phyloP scores from a whole-genome alignment of 2,888 invertebrate species.

The Chouioia cunea region DNA sequence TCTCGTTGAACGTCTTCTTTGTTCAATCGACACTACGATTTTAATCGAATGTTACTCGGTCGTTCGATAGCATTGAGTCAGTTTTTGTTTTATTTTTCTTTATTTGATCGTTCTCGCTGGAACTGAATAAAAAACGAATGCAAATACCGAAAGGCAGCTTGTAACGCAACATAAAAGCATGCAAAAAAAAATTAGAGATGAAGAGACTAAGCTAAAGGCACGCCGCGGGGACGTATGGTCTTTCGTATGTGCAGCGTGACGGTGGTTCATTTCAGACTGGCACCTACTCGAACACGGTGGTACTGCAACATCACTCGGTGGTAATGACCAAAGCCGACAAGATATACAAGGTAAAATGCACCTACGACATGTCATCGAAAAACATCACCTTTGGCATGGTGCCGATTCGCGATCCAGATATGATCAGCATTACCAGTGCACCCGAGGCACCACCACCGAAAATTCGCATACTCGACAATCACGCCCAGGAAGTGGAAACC shows the following conservation, averaged over 20 bases:
- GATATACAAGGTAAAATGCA: conserved; percentile 96
- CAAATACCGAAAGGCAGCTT: not conserved
- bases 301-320: conserved; percentile 93
- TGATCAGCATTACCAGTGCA: conserved; percentile 95
- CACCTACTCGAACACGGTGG: conserved; percentile 93
- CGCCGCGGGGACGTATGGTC: conserved; percentile 27
- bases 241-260: conserved; percentile 60
- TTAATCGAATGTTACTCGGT: no score
- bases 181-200: no score
- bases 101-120: not conserved
- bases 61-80: no score
- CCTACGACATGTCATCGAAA: conserved; percentile 96
- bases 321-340: conserved; percentile 97
- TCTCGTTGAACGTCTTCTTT: no score
- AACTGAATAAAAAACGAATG: no score
- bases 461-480: conserved; percentile 89
- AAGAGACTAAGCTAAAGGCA: conserved; percentile 15
- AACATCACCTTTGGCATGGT: conserved; percentile 98
- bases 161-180: no score
- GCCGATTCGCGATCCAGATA: conserved; percentile 95
- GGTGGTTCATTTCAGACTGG: conserved; percentile 78
- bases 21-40: no score
- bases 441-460: conserved; percentile 95
- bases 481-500: conserved; percentile 90
- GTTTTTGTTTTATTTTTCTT: no score